Evolutionary conservation across 2,888 invertebrate species (phyloP), one percentile per base, ranked within the genome.

Genomic region (Serrognathus titanus): DNA sequence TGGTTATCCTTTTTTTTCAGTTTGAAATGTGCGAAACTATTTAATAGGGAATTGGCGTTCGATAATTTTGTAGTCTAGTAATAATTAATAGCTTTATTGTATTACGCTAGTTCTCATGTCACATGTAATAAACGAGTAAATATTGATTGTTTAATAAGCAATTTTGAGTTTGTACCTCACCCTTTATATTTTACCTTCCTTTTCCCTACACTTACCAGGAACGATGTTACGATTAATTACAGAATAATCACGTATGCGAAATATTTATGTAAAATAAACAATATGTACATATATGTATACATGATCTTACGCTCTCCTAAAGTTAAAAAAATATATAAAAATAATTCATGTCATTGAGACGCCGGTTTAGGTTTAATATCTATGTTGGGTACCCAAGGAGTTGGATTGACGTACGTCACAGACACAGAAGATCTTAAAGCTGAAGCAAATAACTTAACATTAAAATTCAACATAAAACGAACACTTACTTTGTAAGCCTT

Each of bases 341-440:
- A 58, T 50, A 20, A 43, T 13, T 43, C 13, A 43, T 57, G 49
- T 62, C 58, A 66, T 50, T 64, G 63, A 12, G 66, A 66, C 50
- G 58, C 54, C 37, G 66, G 64, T 57, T 64, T 66, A 16, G 55
- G 46, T 36, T 53, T 53, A 41, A 59, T 43, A 41, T 66, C 64
- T 51, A 67, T 61, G 51, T 66, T 66, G 37, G 77, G 76, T 65
- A 83, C 81, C 87, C 87, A 87, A 0, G 87, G 87, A 35, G 81
- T 79, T 1, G 87, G 87, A 71, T 87, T 87, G 56, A 87, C 78
- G 65, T 83, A 87, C 70, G 85, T 82, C 58, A 82, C 79, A 10
- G 86, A 86, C 36, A 82, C 80, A 0, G 85, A 85, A 35, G 84
- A 84, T 51, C 84, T 84, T 79, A 86, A 83, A 74, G 84, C 86